Evolutionary conservation across 2,113 vertebrate genomes (phyloP).

Genomic region (Serilophus lunatus): DNA sequence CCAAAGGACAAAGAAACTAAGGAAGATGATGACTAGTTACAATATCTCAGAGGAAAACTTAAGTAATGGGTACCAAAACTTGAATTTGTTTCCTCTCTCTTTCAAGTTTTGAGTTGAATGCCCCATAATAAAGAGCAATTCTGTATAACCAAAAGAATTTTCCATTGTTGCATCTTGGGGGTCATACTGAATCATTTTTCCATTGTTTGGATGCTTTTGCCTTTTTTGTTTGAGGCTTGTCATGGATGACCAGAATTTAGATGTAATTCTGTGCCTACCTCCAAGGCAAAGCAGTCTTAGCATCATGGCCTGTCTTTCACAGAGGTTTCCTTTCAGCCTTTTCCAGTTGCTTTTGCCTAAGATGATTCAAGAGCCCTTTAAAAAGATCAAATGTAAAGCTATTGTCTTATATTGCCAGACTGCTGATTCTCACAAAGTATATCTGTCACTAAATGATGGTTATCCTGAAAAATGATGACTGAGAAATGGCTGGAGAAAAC

Average conservation of each 20-base stretch:
- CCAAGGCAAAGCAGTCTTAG: neutral
- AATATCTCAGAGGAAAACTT: neutral
- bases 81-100: neutral
- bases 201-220: neutral
- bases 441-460: neutral
- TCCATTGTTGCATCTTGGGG: neutral
- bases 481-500: neutral
- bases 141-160: neutral
- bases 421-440: neutral
- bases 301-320: neutral
- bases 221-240: neutral
- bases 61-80: neutral
- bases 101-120: neutral
- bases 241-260: neutral
- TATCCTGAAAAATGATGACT: constrained; percentile 10
- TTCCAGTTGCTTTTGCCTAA: neutral
- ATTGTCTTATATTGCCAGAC: neutral
- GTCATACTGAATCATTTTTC: neutral
- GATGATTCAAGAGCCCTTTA: neutral
- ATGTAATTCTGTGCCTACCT: neutral
- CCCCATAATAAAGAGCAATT: neutral
- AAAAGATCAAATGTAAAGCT: neutral
- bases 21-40: neutral
- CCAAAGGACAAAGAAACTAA: neutral
- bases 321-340: neutral